Conservation (phyloP, 2,797 vertebrate genomes). For the Melanotaenia trifasciata region DNA sequence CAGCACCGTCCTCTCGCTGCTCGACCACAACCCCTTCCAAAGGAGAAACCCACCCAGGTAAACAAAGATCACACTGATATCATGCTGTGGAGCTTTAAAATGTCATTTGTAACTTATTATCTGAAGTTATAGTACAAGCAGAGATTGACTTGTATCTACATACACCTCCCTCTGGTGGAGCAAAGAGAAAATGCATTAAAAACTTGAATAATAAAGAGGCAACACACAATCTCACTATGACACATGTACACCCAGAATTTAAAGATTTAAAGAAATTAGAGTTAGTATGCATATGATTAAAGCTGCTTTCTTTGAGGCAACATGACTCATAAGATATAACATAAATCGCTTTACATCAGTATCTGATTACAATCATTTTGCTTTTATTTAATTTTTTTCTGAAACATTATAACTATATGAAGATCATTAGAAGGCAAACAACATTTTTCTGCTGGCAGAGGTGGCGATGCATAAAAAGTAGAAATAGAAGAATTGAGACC, state of each 20-base stretch:
- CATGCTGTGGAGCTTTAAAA: neutral
- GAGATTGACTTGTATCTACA: neutral
- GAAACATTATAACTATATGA: too few relatives aligned
- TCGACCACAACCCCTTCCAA: slow-evolving; percentile 89
- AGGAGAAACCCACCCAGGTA: slow-evolving; percentile 86
- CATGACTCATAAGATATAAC: too few relatives aligned
- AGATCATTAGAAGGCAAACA: neutral
- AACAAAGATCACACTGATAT: slow-evolving; percentile 24
- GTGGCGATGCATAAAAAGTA: too few relatives aligned
- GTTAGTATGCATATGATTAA: too few relatives aligned
- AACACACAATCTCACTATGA: too few relatives aligned
- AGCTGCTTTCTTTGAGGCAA: too few relatives aligned
- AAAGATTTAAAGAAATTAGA: neutral
- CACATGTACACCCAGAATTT: neutral
- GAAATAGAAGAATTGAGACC: neutral
- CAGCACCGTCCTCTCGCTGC: slow-evolving; percentile 83
- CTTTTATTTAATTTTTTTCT: too few relatives aligned
- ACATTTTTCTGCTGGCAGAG: neutral
- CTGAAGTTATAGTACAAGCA: neutral
- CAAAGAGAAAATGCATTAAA: neutral
- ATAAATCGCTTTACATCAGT: too few relatives aligned
- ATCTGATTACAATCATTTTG: too few relatives aligned
- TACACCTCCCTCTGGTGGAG: slow-evolving; percentile 26
- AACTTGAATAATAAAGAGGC: too few relatives aligned
- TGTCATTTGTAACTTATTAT: neutral